Percentiles rank a stretch among this genome's conserved stretches.
These are phyloP conservation scores for Mesorhabditis spiculigera DNA, from an alignment of 2,888 invertebrate species.

Conservation along the genomic window DNA sequence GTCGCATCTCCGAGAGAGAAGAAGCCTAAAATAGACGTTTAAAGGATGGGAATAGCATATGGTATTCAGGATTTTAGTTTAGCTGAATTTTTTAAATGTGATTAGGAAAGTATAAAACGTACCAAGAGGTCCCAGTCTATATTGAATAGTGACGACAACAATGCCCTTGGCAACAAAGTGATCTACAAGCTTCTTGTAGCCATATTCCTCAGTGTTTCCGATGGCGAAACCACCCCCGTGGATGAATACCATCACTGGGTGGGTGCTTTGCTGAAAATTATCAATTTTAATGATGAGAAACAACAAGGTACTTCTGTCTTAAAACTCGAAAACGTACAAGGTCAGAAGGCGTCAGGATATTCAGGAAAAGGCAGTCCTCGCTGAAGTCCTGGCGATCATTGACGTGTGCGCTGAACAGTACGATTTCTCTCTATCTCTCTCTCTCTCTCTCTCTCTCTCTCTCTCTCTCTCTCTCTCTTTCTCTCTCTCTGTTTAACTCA, in stretches of 20 bases:
- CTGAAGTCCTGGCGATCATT: too few species aligned
- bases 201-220: constrained; percentile 27
- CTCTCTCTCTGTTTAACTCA: too few species aligned
- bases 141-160: constrained; percentile 39
- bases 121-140: constrained; percentile 39
- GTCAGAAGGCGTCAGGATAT: constrained; percentile 32
- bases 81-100: neutral
- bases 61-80: too few species aligned
- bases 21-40: too few species aligned
- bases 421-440: too few species aligned
- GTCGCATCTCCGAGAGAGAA: constrained; percentile 32
- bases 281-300: too few species aligned
- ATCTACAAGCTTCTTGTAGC: constrained; percentile 34
- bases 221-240: constrained; percentile 42
- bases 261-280: constrained; percentile 18
- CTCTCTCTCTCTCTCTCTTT: too few species aligned
- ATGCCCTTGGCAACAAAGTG: constrained; percentile 35
- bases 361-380: constrained; percentile 44
- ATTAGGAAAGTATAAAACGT: neutral
- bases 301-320: too few species aligned
- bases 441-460: too few species aligned
- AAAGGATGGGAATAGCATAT: too few species aligned
- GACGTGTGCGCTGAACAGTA: constrained; percentile 18
- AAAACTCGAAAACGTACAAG: constrained; percentile 10
- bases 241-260: constrained; percentile 36